A percentile compares a stretch with the other conserved stretches of the same genome.
These are phyloP conservation scores for Homalodisca vitripennis DNA, from an alignment of 1,140 invertebrate species.

Conservation along the genomic window DNA sequence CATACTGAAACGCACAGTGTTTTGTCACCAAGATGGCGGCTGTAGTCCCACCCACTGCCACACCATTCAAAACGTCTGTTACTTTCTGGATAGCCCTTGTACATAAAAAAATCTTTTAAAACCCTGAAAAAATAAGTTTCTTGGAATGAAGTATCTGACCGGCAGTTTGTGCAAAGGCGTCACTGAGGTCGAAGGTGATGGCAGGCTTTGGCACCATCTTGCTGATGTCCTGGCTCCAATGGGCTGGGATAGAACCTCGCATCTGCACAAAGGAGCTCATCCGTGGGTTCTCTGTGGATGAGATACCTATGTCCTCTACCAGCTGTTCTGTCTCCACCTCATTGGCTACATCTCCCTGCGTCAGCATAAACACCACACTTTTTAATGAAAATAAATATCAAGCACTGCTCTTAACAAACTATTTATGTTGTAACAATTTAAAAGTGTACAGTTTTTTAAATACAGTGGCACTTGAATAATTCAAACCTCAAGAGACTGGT, in stretches of 20 bases:
- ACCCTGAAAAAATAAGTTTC: neutral
- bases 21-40: no score
- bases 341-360: constrained; percentile 97
- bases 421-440: no score
- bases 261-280: constrained; percentile 94
- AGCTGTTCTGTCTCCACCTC: constrained; percentile 99
- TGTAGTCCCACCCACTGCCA: no score
- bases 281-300: constrained; percentile 69
- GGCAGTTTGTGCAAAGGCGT: constrained; percentile 81
- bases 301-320: constrained; percentile 83
- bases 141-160: constrained; percentile 45
- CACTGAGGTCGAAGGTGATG: constrained; percentile 82
- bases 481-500: no score
- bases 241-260: constrained; percentile 91
- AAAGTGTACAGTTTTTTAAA: no score
- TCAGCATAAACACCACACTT: no score
- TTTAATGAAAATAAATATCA: no score
- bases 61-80: no score
- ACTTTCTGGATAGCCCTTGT: no score
- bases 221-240: constrained; percentile 95
- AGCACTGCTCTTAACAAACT: no score
- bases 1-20: no score
- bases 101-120: neutral
- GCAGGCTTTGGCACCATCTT: constrained; percentile 98
- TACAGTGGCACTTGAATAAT: no score